Evolutionary conservation across 2,113 vertebrate genomes (phyloP).

Genomic region (Varanus salvator): DNA sequence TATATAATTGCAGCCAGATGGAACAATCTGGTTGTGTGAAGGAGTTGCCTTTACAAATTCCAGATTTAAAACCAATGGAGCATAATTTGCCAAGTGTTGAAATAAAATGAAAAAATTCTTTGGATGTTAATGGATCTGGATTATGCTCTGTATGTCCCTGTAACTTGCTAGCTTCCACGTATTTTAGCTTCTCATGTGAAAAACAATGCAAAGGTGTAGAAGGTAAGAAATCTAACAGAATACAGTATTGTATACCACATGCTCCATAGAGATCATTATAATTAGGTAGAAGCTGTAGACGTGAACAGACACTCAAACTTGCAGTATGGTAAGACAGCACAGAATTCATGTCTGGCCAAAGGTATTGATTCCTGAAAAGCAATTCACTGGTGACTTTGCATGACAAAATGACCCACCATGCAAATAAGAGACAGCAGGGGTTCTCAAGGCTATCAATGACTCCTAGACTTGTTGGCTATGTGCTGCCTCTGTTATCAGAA

Average conservation of each 20-base stretch:
- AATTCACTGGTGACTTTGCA: background rate
- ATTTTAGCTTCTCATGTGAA: background rate
- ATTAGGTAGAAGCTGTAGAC: background rate
- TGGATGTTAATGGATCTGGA: background rate
- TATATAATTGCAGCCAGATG: conserved; percentile 20
- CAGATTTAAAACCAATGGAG: background rate
- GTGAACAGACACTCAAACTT: background rate
- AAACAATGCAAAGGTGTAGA: background rate
- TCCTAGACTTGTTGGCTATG: too few species aligned
- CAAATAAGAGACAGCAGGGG: too few species aligned
- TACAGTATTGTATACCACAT: background rate
- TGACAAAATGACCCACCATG: too few species aligned
- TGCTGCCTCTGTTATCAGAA: too few species aligned
- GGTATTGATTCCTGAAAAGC: background rate
- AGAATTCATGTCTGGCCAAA: background rate
- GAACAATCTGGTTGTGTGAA: background rate
- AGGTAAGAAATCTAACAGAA: background rate
- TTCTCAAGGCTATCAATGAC: too few species aligned
- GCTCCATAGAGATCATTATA: too few species aligned
- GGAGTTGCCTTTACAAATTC: background rate
- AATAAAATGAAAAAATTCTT: background rate
- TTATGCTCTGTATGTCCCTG: background rate
- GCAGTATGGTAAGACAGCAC: background rate
- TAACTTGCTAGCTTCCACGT: background rate
- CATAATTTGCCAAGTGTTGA: background rate